These are phyloP conservation scores for Vulpes lagopus DNA, from an alignment of 2,113 vertebrate genomes.

Conservation along the genomic window DNA sequence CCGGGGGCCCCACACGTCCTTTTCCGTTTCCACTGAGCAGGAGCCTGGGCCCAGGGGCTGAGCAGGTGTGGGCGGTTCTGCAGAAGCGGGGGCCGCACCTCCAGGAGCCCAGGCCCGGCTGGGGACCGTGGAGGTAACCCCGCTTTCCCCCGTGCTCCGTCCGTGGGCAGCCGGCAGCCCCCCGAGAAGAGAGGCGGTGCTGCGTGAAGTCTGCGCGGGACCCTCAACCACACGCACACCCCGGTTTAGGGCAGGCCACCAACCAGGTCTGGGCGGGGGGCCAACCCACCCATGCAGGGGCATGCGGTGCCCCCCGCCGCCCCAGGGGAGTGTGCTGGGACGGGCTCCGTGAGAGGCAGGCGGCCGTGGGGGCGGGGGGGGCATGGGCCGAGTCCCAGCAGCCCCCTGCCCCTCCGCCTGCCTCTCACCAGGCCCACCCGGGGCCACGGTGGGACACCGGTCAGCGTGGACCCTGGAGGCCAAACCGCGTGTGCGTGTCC, in stretches of 20 bases:
- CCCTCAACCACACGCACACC: rapidly evolving
- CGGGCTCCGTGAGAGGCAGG: background rate
- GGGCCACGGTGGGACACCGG: background rate
- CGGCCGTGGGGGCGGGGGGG: rapidly evolving
- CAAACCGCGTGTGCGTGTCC: rapidly evolving
- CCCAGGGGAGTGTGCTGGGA: background rate
- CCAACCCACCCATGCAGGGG: too few species aligned
- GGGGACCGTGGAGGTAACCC: background rate
- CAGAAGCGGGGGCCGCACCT: background rate
- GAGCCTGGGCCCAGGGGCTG: background rate
- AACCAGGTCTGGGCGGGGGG: background rate
- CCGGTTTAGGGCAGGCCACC: background rate
- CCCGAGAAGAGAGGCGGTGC: background rate
- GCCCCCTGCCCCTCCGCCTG: too few species aligned
- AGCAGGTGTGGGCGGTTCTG: rapidly evolving
- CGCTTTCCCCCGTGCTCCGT: background rate
- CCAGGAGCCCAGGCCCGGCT: background rate
- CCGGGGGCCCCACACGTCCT: background rate
- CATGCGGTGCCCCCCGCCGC: rapidly evolving
- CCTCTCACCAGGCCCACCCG: background rate
- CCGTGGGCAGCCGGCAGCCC: background rate
- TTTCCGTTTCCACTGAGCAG: background rate
- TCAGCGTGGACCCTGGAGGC: background rate
- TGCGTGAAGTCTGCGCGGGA: background rate
- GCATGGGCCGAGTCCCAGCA: rapidly evolving